phyloP scores from a whole-genome alignment of 1,140 invertebrate genomes.

The Chironomus tepperi region DNA sequence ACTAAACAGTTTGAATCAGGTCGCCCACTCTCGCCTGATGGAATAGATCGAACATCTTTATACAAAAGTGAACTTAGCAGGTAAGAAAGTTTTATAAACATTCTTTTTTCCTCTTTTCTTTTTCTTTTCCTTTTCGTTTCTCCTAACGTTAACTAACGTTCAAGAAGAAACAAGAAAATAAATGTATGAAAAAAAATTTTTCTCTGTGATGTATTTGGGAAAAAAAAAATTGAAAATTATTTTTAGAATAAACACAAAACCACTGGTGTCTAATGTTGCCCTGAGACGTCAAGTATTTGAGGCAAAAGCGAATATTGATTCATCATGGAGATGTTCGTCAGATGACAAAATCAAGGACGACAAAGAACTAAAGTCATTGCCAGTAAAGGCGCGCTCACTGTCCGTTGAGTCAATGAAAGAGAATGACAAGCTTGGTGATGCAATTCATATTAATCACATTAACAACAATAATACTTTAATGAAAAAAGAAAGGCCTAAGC shows the following conservation, averaged over 20 bases:
- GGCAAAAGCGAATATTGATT: slow-evolving; percentile 40
- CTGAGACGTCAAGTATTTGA: slow-evolving; percentile 66
- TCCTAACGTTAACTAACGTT: neutral
- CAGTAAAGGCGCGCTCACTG: slow-evolving; percentile 6
- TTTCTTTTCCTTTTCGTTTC: slow-evolving; percentile 9
- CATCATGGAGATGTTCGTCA: slow-evolving; percentile 28
- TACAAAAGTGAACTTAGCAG: slow-evolving; percentile 65
- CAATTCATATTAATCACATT: neutral
- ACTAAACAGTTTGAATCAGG: slow-evolving; percentile 63
- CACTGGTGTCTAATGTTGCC: slow-evolving; percentile 63
- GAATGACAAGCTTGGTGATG: neutral
- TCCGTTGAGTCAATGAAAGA: slow-evolving; percentile 15
- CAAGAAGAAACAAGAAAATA: slow-evolving; percentile 10
- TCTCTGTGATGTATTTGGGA: neutral
- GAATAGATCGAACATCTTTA: slow-evolving; percentile 53
- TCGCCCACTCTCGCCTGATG: slow-evolving; percentile 44
- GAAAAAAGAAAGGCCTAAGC: slow-evolving; percentile 39
- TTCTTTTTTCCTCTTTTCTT: neutral
- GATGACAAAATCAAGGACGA: slow-evolving; percentile 18
- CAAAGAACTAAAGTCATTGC: neutral
- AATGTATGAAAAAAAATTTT: neutral
- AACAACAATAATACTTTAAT: neutral
- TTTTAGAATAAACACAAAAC: slow-evolving; percentile 48
- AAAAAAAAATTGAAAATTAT: slow-evolving; percentile 19
- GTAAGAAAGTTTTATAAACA: slow-evolving; percentile 22